These are phyloP conservation scores for Callipepla squamata DNA, from an alignment of 2,113 vertebrate species.

Conservation along the genomic window DNA sequence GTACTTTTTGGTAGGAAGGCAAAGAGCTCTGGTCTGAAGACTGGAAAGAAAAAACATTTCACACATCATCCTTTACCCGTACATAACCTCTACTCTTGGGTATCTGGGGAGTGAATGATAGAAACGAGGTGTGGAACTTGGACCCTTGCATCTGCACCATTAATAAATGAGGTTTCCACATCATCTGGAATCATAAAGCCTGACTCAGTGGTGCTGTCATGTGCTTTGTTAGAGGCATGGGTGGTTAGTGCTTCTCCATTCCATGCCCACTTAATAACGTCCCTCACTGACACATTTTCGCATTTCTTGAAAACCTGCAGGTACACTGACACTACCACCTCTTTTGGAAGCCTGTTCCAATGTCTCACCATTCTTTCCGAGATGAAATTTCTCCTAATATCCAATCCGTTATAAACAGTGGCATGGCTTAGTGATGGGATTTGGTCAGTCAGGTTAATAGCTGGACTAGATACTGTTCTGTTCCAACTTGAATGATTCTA, in stretches of 20 bases:
- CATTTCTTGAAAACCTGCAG: too few relatives aligned
- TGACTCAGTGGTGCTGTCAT: accelerated
- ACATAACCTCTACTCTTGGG: too few relatives aligned
- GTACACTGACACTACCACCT: too few relatives aligned
- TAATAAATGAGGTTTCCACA: background rate
- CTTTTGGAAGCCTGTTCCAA: too few relatives aligned
- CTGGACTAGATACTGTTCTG: background rate
- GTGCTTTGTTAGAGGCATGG: accelerated
- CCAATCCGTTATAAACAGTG: background rate
- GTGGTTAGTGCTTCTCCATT: background rate
- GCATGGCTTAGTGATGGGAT: background rate
- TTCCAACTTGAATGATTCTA: background rate
- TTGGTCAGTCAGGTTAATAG: background rate
- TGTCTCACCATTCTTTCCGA: too few relatives aligned
- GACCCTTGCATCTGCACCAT: background rate
- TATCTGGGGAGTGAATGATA: background rate
- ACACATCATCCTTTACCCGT: background rate
- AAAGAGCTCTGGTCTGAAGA: background rate
- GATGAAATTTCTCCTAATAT: too few relatives aligned
- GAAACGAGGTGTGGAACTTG: background rate
- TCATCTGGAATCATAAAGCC: background rate
- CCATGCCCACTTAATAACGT: too few relatives aligned
- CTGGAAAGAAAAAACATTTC: accelerated
- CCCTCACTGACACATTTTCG: too few relatives aligned
- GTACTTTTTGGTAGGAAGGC: background rate